Evolutionary conservation across 2,113 vertebrate species (phyloP).

Genomic region (Xiphophorus couchianus): DNA sequence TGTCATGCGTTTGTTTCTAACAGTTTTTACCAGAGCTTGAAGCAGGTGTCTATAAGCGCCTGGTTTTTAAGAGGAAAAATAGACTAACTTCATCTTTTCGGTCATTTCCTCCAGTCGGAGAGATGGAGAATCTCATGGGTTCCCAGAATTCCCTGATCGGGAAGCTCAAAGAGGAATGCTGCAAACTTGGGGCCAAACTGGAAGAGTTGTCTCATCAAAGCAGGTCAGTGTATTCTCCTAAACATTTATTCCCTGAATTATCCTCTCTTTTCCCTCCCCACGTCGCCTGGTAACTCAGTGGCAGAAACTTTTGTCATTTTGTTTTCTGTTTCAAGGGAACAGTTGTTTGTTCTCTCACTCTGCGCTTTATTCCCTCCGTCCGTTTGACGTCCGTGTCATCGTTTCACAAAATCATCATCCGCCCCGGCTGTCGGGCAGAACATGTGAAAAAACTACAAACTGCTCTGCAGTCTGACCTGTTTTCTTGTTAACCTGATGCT

Average conservation of each 20-base stretch:
- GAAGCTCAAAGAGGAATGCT: conserved; percentile 90
- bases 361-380: conserved; percentile 38
- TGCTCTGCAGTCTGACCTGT: conserved; percentile 73
- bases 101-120: conserved; percentile 83
- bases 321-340: background rate
- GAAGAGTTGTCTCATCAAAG: conserved; percentile 83
- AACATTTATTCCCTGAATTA: conserved; percentile 5
- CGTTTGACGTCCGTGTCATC: conserved; percentile 35
- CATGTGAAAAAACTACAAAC: conserved; percentile 53
- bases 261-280: background rate
- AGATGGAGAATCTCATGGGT: conserved; percentile 84
- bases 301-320: background rate
- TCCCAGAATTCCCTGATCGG: conserved; percentile 89
- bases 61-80: background rate
- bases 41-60: background rate
- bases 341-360: conserved; percentile 11
- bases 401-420: conserved; percentile 48
- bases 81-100: conserved; percentile 1
- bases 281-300: background rate
- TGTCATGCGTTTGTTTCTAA: background rate
- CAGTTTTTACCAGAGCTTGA: background rate
- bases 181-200: conserved; percentile 81
- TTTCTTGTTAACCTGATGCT: conserved; percentile 80
- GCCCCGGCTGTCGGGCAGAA: conserved; percentile 56
- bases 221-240: conserved; percentile 77